A percentile compares a stretch with the other conserved stretches of the same genome.
Conservation (phyloP, 1,140 invertebrate genomes). For the Agrypnia vestita region DNA sequence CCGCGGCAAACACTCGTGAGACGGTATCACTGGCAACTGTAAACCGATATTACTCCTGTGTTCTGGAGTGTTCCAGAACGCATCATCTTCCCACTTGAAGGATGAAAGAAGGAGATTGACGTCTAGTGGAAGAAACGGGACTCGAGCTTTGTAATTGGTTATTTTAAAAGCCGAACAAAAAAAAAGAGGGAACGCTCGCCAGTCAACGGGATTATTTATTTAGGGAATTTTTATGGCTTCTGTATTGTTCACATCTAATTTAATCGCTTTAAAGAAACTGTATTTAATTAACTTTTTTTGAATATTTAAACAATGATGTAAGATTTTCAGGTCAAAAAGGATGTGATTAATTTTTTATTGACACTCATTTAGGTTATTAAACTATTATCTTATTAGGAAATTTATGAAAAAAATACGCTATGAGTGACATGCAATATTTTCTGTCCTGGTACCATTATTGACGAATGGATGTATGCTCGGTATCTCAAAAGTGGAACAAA, state of each 20-base stretch:
- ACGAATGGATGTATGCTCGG: too few species aligned
- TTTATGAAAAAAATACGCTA: too few species aligned
- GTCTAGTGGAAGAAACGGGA: constrained; percentile 19
- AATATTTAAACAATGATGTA: too few species aligned
- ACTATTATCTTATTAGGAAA: too few species aligned
- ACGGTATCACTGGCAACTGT: constrained; percentile 33
- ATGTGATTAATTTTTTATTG: too few species aligned
- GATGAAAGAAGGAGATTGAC: constrained; percentile 41
- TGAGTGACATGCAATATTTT: too few species aligned
- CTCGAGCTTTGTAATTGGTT: constrained; percentile 23
- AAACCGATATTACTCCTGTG: constrained; percentile 7
- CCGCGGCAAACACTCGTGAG: constrained; percentile 22
- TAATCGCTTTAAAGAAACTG: too few species aligned
- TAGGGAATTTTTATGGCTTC: not conserved
- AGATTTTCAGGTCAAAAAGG: too few species aligned
- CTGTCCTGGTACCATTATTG: too few species aligned
- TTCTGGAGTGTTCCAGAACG: not conserved
- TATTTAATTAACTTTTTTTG: too few species aligned
- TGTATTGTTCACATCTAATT: not conserved
- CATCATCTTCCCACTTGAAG: constrained; percentile 28
- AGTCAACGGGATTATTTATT: constrained; percentile 22
- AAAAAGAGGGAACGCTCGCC: not conserved
- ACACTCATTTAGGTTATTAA: too few species aligned
- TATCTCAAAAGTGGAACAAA: too few species aligned
- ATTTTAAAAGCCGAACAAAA: not conserved